Evolutionary conservation across 2,888 invertebrate species (phyloP).

Genomic region (Drosophila putrida): DNA sequence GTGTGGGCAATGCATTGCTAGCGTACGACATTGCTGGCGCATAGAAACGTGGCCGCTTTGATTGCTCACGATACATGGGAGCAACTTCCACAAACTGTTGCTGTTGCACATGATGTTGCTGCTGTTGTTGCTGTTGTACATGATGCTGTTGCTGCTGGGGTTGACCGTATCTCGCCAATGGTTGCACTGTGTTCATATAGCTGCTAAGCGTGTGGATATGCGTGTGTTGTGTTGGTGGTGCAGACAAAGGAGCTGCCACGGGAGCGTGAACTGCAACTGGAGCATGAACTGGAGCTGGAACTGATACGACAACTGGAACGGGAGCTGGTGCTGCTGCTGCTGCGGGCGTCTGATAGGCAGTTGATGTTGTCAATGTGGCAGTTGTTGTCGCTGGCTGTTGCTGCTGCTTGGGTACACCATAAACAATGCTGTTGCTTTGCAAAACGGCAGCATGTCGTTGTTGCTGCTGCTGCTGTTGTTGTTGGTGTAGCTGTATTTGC

Average conservation of each 20-base stretch:
- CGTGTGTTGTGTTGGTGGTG: slow-evolving; percentile 63
- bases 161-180: slow-evolving; percentile 75
- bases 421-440: slow-evolving; percentile 44
- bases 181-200: slow-evolving; percentile 78
- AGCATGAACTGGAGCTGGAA: slow-evolving; percentile 1
- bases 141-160: slow-evolving; percentile 38
- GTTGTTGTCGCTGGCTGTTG: slow-evolving; percentile 13
- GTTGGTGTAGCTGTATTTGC: slow-evolving; percentile 27
- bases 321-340: slow-evolving; percentile 10
- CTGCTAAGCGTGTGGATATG: slow-evolving; percentile 73
- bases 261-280: slow-evolving; percentile 7
- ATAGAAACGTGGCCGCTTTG: slow-evolving; percentile 69
- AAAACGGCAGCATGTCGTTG: slow-evolving; percentile 23
- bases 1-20: slow-evolving; percentile 54
- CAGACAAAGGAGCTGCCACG: slow-evolving; percentile 30
- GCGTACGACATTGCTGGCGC: slow-evolving; percentile 68
- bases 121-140: slow-evolving; percentile 34
- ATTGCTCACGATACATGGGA: slow-evolving; percentile 71
- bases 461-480: slow-evolving; percentile 30
- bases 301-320: background rate
- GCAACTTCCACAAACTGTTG: slow-evolving; percentile 57
- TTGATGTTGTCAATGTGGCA: slow-evolving; percentile 2
- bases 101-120: slow-evolving; percentile 26
- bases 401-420: slow-evolving; percentile 59
- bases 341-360: slow-evolving; percentile 12